phyloP scores from a whole-genome alignment of 2,888 invertebrate species.

The Tetramorium bicarinatum region DNA sequence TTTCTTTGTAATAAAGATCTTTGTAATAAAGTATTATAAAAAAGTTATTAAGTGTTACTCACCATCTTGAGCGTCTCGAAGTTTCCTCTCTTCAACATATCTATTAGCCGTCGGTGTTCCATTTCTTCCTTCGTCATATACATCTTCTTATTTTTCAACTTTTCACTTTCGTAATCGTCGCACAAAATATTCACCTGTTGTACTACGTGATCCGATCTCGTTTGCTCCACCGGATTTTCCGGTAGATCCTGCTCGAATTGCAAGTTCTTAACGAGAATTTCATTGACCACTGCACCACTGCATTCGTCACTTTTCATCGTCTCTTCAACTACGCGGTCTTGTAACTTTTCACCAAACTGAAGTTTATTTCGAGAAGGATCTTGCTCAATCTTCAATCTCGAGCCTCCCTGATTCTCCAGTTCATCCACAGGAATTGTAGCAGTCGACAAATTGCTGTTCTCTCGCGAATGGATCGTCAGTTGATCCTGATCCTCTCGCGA shows the following conservation, averaged over 20 bases:
- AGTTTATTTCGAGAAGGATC: conserved; percentile 42
- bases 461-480: conserved; percentile 64
- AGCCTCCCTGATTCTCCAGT: conserved; percentile 59
- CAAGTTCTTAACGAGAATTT: conserved; percentile 80
- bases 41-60: conserved; percentile 67
- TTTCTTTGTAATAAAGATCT: neutral
- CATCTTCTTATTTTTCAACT: conserved; percentile 74
- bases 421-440: conserved; percentile 71
- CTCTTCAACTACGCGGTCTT: conserved; percentile 16
- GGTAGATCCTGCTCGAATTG: conserved; percentile 81
- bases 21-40: neutral
- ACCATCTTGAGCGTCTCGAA: conserved; percentile 80
- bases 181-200: conserved; percentile 78
- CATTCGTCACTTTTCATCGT: conserved; percentile 61
- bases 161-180: conserved; percentile 79
- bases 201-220: conserved; percentile 60
- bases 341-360: neutral
- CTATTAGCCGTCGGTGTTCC: conserved; percentile 81
- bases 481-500: conserved; percentile 36
- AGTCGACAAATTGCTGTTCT: conserved; percentile 71
- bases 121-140: conserved; percentile 81
- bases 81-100: conserved; percentile 78
- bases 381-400: conserved; percentile 66
- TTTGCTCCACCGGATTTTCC: conserved; percentile 36
- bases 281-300: conserved; percentile 77